These are phyloP conservation scores for Dicaeum eximium DNA, from an alignment of 2,113 vertebrate species.

Conservation along the genomic window DNA sequence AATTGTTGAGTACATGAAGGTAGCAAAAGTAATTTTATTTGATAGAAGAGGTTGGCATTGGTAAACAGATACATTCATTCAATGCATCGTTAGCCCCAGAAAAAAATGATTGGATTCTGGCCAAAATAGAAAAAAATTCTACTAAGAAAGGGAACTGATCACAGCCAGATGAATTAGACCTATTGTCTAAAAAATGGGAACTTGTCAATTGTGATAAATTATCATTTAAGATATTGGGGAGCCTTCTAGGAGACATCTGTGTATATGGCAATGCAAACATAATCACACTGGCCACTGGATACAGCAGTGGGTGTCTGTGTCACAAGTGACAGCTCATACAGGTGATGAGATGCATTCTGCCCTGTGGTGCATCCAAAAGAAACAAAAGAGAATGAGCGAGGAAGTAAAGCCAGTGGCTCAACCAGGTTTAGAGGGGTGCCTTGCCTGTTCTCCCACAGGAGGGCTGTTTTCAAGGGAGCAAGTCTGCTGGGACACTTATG, in stretches of 20 bases:
- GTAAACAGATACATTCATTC: constrained; percentile 45
- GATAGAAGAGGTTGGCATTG: not conserved
- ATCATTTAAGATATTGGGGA: not conserved
- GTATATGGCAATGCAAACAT: not conserved
- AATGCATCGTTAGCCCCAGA: not conserved
- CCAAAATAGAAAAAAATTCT: not conserved
- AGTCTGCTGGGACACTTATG: not conserved
- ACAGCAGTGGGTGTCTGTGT: not conserved
- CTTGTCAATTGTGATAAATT: not conserved
- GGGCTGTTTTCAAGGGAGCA: not conserved
- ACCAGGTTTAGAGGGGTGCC: not conserved
- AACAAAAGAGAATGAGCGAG: not conserved
- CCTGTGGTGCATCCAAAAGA: not conserved
- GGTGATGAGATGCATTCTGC: not conserved
- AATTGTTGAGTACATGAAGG: constrained; percentile 7
- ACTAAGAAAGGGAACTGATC: not conserved
- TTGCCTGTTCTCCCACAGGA: not conserved
- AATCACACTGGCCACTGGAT: not conserved
- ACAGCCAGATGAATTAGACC: not conserved
- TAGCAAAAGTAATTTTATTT: constrained; percentile 43
- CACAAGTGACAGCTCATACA: not conserved
- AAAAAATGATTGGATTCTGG: not conserved
- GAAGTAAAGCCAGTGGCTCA: not conserved
- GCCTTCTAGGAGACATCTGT: not conserved
- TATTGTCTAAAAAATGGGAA: not conserved